A percentile compares a stretch with the other conserved stretches of the same genome.
Conservation (phyloP, 2,113 vertebrate genomes). For the Pheucticus melanocephalus region DNA sequence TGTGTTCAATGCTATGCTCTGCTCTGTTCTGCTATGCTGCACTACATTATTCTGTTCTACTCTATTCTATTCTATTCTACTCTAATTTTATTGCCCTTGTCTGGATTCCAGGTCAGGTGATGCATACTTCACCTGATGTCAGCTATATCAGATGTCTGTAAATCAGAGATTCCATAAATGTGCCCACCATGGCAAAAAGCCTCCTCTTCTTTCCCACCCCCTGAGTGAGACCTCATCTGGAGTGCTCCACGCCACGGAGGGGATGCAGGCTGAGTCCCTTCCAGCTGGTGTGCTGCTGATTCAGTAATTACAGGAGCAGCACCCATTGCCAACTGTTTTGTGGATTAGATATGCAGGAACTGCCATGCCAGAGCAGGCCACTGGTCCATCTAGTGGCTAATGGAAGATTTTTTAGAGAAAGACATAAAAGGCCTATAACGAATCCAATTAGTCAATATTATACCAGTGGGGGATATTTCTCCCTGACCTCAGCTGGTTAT, state of each 20-base stretch:
- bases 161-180: neutral
- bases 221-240: neutral
- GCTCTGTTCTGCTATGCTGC: neutral
- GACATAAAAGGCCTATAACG: slow-evolving; percentile 25
- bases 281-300: slow-evolving; percentile 8
- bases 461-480: slow-evolving; percentile 24
- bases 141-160: neutral
- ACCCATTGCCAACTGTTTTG: neutral
- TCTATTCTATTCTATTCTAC: neutral
- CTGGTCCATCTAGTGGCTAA: slow-evolving; percentile 34
- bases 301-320: neutral
- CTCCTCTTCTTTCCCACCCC: neutral
- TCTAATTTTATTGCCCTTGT: neutral
- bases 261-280: neutral
- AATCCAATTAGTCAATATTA: slow-evolving; percentile 49
- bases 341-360: neutral
- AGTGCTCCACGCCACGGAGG: neutral
- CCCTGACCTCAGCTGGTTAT: slow-evolving; percentile 52
- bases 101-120: neutral
- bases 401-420: slow-evolving; percentile 18
- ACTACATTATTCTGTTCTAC: neutral
- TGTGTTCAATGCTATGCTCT: neutral
- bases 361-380: neutral
- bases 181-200: neutral
- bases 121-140: neutral